Evolutionary conservation across 2,113 vertebrate genomes (phyloP), one percentile per base, ranked within the genome.

Genomic region (Trichechus manatus): DNA sequence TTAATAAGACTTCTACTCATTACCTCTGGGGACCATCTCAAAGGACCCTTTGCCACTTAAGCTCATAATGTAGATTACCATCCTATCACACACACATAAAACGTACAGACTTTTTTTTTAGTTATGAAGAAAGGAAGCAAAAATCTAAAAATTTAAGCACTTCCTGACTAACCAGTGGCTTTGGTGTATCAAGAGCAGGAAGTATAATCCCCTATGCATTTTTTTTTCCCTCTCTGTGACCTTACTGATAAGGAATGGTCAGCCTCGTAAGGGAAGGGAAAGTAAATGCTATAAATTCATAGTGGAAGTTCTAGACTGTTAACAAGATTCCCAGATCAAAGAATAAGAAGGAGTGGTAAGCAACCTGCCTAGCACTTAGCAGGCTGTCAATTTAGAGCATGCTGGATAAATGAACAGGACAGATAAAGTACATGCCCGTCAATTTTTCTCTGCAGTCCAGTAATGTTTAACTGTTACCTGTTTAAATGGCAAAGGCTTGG

Each of bases 221-320:
- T 53, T 88, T 83, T 66, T 17, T 5, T 44, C 56, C 85, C 66
- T 25, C 13, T 93, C 85, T 92, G 78, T 82, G 44, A 53, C 83
- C 39, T n/a, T 87, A 94, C 31, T 94, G 93, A 81, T 96, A 91
- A 96, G 86, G 75, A 91, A 50, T 2, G 5, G 50, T 78, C 79
- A 82, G 64, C 59, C 25, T 94, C 22, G 25, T 61, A 17, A 94
- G 36, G 87, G 22, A 94, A 4, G 68, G 29, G 29, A 92, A 70
- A 85, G 74, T 81, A 70, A 86, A 72, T 93, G 95, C 23, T 93
- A 9, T 39, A 87, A 93, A 17, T 14, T 97, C 95, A 95, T 66
- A 94, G 19, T 17, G 59, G 5, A 63, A 75, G 36, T 70, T 93
- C 50, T 22, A 56, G 72, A 89, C 50, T 29, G 47, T 92, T 44